These are phyloP conservation scores for Drosophila tristis DNA, from an alignment of 1,140 invertebrate genomes.

Conservation along the genomic window DNA sequence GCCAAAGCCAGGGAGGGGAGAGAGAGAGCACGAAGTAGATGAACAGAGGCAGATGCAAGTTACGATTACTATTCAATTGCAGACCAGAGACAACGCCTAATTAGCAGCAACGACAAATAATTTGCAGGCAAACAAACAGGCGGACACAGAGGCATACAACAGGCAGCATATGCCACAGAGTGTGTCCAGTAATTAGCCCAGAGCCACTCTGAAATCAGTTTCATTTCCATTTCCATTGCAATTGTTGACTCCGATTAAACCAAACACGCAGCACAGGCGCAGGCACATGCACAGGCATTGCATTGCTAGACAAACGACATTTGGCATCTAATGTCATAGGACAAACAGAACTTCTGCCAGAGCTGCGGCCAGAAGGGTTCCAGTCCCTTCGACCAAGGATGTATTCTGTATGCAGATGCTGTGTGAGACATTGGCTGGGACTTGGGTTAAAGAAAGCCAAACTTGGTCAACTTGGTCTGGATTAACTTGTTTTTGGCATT, in stretches of 20 bases:
- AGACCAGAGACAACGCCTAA: slow-evolving; percentile 35
- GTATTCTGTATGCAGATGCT: too few relatives aligned
- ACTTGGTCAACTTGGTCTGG: too few relatives aligned
- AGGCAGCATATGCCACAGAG: slow-evolving; percentile 12
- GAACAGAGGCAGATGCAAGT: neutral
- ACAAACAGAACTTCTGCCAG: slow-evolving; percentile 11
- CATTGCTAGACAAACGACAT: slow-evolving; percentile 7
- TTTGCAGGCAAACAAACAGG: slow-evolving; percentile 29
- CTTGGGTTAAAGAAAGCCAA: too few relatives aligned
- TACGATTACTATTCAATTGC: slow-evolving; percentile 39
- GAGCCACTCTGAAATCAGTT: slow-evolving; percentile 30
- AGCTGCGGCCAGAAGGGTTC: too few relatives aligned
- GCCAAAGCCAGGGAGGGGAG: neutral
- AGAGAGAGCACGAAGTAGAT: neutral
- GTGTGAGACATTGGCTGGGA: too few relatives aligned
- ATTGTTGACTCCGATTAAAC: slow-evolving; percentile 34
- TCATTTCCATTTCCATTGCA: slow-evolving; percentile 15
- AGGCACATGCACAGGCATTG: neutral
- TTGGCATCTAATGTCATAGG: slow-evolving; percentile 22
- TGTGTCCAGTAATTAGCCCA: slow-evolving; percentile 53
- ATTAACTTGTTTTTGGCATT: too few relatives aligned
- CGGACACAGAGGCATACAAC: neutral
- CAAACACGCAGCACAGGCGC: slow-evolving; percentile 4
- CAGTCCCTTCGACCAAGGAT: too few relatives aligned
- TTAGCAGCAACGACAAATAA: slow-evolving; percentile 61